phyloP scores from a whole-genome alignment of 1,140 invertebrate species.

The Polyergus mexicanus region DNA sequence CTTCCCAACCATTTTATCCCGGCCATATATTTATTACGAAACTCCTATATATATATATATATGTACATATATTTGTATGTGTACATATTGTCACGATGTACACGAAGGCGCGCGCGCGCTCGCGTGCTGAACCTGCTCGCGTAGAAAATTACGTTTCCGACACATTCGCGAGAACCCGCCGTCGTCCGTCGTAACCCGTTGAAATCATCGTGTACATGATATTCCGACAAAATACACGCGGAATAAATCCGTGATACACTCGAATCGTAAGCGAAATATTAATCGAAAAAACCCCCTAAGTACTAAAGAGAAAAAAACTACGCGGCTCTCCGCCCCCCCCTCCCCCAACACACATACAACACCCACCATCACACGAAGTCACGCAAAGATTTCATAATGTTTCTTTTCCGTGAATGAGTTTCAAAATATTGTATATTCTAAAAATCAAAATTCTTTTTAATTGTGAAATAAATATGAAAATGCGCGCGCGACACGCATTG shows the following conservation, averaged over 20 bases:
- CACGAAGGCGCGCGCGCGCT: constrained; percentile 43
- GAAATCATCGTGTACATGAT: not conserved
- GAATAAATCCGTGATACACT: not conserved
- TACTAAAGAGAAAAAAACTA: no score
- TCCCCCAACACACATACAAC: no score
- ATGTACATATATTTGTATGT: constrained; percentile 40
- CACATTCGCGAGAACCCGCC: not conserved
- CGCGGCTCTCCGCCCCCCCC: no score
- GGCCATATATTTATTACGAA: constrained; percentile 84
- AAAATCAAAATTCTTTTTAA: no score
- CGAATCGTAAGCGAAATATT: not conserved
- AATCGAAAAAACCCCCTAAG: not conserved
- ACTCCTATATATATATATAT: constrained; percentile 75
- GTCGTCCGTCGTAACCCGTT: not conserved
- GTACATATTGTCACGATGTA: constrained; percentile 17
- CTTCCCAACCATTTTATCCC: constrained; percentile 82
- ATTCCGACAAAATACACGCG: constrained; percentile 12
- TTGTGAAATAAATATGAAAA: no score
- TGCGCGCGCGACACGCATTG: no score
- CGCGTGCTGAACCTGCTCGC: constrained; percentile 15
- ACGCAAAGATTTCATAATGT: no score
- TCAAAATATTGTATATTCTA: no score
- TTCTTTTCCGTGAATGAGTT: no score
- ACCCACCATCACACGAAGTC: no score
- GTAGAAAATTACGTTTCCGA: constrained; percentile 43